Evolutionary conservation across 2,888 invertebrate species (phyloP).

Genomic region (Bombylius major): DNA sequence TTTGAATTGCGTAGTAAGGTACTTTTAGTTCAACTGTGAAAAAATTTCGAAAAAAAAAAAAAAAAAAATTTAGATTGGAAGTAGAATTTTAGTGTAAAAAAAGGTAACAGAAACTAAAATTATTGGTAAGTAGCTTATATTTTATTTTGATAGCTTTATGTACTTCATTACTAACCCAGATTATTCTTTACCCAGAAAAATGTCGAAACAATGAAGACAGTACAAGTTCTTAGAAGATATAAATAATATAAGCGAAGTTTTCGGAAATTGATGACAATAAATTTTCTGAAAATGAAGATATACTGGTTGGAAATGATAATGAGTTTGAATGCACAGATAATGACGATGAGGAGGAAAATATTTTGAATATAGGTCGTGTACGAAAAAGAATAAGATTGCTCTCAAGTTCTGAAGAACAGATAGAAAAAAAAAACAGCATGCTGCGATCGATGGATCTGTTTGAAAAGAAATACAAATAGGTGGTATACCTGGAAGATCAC

Average conservation of each 20-base stretch:
- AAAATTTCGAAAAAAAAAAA: too few relatives aligned
- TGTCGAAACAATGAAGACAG: conserved; percentile 11
- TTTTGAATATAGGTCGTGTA: conserved; percentile 9
- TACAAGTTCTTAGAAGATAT: conserved; percentile 11
- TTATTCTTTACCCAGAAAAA: conserved; percentile 10
- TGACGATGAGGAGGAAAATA: conserved; percentile 11
- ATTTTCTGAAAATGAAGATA: conserved; percentile 12
- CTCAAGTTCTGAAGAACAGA: conserved; percentile 11
- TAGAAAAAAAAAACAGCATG: conserved; percentile 8
- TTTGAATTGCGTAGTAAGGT: too few relatives aligned
- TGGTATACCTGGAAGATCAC: conserved; percentile 7
- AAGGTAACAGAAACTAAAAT: conserved; percentile 2
- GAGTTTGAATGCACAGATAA: conserved; percentile 3
- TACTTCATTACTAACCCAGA: too few relatives aligned
- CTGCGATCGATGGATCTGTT: conserved; percentile 7
- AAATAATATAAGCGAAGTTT: conserved; percentile 12
- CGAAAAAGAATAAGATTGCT: conserved; percentile 12
- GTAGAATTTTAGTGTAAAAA: conserved; percentile 1
- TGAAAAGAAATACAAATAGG: conserved; percentile 8
- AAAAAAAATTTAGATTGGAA: background rate
- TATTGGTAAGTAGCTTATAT: conserved; percentile 4
- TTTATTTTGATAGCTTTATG: background rate
- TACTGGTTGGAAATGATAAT: conserved; percentile 9
- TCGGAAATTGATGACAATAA: conserved; percentile 12
- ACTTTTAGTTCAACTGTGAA: too few relatives aligned